Evolutionary conservation across 2,797 vertebrate species (phyloP).

Genomic region (Clarias laeviceps): DNA sequence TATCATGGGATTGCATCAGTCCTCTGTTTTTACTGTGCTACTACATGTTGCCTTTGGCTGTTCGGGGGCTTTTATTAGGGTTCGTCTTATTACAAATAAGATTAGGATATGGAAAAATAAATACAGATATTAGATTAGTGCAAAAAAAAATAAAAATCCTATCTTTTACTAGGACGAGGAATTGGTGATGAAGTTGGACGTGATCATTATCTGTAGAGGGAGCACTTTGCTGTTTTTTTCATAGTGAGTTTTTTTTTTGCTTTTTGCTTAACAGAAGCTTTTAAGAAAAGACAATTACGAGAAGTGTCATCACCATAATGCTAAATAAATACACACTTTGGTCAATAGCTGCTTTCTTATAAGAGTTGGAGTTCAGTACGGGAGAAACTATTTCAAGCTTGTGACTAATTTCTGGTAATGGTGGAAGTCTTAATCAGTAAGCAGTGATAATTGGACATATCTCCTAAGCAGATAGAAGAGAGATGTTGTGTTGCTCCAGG

Average conservation of each 20-base stretch:
- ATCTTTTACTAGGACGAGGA: neutral
- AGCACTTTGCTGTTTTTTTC: neutral
- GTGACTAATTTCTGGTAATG: slow-evolving; percentile 46
- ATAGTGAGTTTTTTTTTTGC: neutral
- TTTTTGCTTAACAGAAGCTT: neutral
- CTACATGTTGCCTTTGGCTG: slow-evolving; percentile 10
- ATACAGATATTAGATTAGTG: neutral
- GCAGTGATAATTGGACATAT: slow-evolving; percentile 58
- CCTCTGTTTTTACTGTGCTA: slow-evolving; percentile 57
- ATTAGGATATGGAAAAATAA: slow-evolving; percentile 10
- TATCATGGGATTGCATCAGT: slow-evolving; percentile 57
- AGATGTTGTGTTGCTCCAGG: slow-evolving; percentile 41
- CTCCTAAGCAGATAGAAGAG: slow-evolving; percentile 38
- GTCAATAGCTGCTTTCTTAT: neutral
- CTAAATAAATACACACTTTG: neutral
- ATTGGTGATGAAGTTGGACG: neutral
- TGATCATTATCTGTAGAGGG: slow-evolving; percentile 20
- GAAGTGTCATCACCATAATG: neutral
- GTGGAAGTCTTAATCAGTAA: slow-evolving; percentile 57
- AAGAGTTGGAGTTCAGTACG: neutral
- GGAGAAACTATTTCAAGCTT: neutral
- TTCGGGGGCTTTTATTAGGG: neutral
- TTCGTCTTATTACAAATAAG: slow-evolving; percentile 6
- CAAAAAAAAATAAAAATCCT: neutral
- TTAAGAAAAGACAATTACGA: neutral